Conservation (phyloP, 2,888 invertebrate genomes). For the Himalopsyche anomala region DNA sequence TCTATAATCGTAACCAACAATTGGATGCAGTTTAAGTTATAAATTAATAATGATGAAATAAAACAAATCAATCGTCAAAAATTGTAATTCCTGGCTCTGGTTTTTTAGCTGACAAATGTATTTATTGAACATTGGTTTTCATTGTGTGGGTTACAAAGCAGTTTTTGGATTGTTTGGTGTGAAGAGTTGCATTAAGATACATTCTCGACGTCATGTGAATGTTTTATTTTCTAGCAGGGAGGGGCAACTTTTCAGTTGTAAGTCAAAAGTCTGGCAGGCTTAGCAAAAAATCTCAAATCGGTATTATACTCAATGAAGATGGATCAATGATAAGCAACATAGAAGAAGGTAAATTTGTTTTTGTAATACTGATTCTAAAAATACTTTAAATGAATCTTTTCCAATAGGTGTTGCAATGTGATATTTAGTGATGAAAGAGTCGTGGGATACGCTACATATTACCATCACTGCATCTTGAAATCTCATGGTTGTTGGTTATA, state of each 20-base stretch:
- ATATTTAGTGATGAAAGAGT: not conserved
- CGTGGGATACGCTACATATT: no score
- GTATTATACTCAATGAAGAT: conserved; percentile 70
- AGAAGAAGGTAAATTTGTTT: conserved; percentile 72
- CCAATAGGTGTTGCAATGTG: not conserved
- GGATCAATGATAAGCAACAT: conserved; percentile 72
- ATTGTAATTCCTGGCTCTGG: no score
- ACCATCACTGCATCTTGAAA: not conserved
- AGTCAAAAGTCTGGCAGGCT: conserved; percentile 91
- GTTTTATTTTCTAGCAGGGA: conserved; percentile 80
- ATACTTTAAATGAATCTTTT: no score
- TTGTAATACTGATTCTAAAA: not conserved
- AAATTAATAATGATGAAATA: no score
- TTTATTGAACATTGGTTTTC: no score
- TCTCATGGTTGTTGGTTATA: not conserved
- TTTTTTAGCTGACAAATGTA: no score
- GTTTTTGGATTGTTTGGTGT: no score
- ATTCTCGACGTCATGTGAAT: not conserved
- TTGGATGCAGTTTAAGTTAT: no score
- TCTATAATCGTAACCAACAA: no score
- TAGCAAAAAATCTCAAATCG: conserved; percentile 84
- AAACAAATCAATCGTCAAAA: no score
- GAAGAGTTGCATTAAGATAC: no score
- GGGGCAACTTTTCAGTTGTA: conserved; percentile 91
- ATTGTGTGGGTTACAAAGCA: no score